phyloP scores from a whole-genome alignment of 1,140 invertebrate genomes.

The Solen grandis region DNA sequence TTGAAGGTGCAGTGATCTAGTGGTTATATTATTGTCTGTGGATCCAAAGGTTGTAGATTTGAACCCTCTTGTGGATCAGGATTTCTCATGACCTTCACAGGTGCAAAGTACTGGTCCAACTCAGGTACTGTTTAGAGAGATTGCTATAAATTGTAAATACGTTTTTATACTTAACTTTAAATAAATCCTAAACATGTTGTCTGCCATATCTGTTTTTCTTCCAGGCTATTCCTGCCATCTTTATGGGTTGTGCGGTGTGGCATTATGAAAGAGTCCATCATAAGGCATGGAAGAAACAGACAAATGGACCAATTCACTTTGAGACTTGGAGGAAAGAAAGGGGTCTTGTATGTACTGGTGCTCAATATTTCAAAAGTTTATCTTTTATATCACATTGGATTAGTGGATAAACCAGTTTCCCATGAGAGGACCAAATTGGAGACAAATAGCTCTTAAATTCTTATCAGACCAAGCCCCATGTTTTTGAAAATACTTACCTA shows the following conservation, averaged over 20 bases:
- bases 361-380: slow-evolving; percentile 79
- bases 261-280: slow-evolving; percentile 91
- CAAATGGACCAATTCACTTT: slow-evolving; percentile 65
- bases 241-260: slow-evolving; percentile 90
- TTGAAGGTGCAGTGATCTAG: neutral
- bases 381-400: slow-evolving; percentile 62
- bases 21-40: neutral
- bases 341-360: too few species aligned
- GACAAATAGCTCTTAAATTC: too few species aligned
- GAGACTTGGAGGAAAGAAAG: slow-evolving; percentile 81
- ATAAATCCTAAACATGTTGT: neutral
- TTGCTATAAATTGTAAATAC: neutral
- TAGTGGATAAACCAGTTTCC: neutral
- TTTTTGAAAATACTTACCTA: too few species aligned
- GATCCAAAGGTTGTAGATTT: too few species aligned
- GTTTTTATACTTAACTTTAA: neutral
- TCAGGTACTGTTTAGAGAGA: too few species aligned
- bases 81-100: too few species aligned
- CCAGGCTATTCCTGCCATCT: slow-evolving; percentile 88
- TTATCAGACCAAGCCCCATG: too few species aligned
- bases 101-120: too few species aligned
- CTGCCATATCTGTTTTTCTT: slow-evolving; percentile 48
- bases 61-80: neutral
- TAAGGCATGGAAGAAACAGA: slow-evolving; percentile 84
- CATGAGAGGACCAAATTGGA: neutral